Evolutionary conservation across 2,113 vertebrate genomes (phyloP).

Genomic region (Phylloscopus trochilus): DNA sequence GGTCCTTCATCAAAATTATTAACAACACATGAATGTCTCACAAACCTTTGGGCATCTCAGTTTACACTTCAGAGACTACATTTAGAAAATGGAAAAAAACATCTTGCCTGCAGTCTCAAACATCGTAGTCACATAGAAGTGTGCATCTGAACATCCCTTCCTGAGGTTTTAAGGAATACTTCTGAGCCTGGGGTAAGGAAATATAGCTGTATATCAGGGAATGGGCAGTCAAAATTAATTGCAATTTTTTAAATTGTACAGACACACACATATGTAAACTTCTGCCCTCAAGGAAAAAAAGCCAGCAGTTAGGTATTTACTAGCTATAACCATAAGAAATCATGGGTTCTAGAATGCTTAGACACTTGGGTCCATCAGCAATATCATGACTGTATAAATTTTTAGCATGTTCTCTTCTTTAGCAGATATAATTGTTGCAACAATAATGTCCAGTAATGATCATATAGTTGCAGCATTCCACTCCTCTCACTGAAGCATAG

Average conservation of each 20-base stretch:
- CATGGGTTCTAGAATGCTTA: neutral
- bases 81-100: neutral
- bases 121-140: rapidly evolving
- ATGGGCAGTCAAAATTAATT: neutral
- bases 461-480: neutral
- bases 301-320: neutral
- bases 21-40: neutral
- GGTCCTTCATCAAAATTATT: neutral
- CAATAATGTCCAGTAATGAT: neutral
- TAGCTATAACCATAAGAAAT: neutral
- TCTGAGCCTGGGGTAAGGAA: neutral
- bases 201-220: neutral
- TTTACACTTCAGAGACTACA: neutral
- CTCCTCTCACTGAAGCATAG: neutral
- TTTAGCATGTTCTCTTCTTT: neutral
- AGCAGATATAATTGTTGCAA: neutral
- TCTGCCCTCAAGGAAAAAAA: neutral
- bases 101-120: neutral
- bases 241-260: neutral
- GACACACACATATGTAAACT: neutral
- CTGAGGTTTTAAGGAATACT: neutral
- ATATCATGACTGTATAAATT: neutral
- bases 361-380: neutral
- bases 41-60: neutral
- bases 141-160: neutral